These are phyloP conservation scores for Watsonalla binaria DNA, from an alignment of 2,888 invertebrate genomes.

Conservation along the genomic window DNA sequence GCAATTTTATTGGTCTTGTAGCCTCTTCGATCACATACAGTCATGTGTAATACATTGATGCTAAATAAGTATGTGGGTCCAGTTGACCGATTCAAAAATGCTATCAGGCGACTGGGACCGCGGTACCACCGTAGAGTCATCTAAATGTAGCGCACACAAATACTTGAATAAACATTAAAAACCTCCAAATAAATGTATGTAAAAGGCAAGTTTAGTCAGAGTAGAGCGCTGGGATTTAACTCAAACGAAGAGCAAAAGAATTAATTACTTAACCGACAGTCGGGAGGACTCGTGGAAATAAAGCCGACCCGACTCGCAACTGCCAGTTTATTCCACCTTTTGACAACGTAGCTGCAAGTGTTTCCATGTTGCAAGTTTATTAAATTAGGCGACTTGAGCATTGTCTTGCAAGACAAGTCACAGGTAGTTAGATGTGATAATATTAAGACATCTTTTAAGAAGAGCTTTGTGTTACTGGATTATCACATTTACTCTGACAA, in stretches of 20 bases:
- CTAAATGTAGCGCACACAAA: too few species aligned
- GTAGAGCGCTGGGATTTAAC: conserved; percentile 46
- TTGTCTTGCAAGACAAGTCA: background rate
- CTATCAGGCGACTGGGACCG: too few species aligned
- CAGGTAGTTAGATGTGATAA: too few species aligned
- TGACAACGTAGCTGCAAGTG: conserved; percentile 7
- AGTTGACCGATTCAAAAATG: too few species aligned
- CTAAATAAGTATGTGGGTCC: too few species aligned
- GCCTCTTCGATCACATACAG: too few species aligned
- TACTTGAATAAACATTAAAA: background rate
- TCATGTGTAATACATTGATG: too few species aligned
- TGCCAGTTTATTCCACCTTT: conserved; percentile 16
- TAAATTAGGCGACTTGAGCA: background rate
- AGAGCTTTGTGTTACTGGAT: too few species aligned
- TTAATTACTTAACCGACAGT: conserved; percentile 58
- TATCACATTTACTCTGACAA: too few species aligned
- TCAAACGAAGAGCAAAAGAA: conserved; percentile 52
- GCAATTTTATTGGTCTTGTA: too few species aligned
- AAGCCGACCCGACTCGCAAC: conserved; percentile 15
- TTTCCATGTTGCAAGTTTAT: background rate
- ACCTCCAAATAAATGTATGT: conserved; percentile 2
- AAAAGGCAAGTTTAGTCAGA: conserved; percentile 30
- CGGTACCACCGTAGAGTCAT: too few species aligned
- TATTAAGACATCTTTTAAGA: too few species aligned
- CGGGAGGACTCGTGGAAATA: conserved; percentile 36